Base-by-base conservation (phyloP, 1,140 invertebrate genomes). In the Pseudoatta argentina region DNA sequence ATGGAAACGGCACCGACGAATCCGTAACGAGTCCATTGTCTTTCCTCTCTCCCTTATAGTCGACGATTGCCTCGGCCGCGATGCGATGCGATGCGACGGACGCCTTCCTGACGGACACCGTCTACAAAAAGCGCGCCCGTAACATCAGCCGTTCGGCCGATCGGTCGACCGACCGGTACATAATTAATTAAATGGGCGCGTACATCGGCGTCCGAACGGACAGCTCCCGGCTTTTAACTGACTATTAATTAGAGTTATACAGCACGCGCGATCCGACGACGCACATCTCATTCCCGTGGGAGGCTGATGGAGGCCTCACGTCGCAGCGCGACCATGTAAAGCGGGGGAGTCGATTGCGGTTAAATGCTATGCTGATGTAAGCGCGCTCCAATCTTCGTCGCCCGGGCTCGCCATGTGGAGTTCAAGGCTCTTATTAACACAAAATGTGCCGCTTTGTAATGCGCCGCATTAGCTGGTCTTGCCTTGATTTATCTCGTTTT, bases 161-260 rank as follows among this genome's bases (percentile, higher is more conserved):
- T 86, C 57, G 34, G 59, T 5, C 59, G 34, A 27, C 48, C 21
- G 76, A 75, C 66, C 88, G 48, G 67, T 88, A 89, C 91, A 85
- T 91, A 89, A 92, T 93, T 93, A 93, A 93, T 93, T 93, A 91
- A 93, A 88, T 82, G 87, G 89, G 83, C 91, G 85, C 92, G 90
- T 90, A 76, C 91, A 86, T 76, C 76, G 89, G 82, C 81, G 81
- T 67, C 61, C 64, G 78, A 91, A 88, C 89, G 88, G 86, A 83
- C 91, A 83, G 85, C 71, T 64, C 59, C 14, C n/a, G 77, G 73
- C 83, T 85, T 72, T 87, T 81, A 87, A 90, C 90, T 66, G 92
- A 89, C 91, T 92, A 91, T 93, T 93, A 92, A 93, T 93, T 93
- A 91, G 92, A 93, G 85, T 90, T 91, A 91, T 91, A 91, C 55